A percentile compares a stretch with the other conserved stretches of the same genome.
These are phyloP conservation scores for Rousettus leschenaultii DNA, from an alignment of 2,113 vertebrate species.

Conservation along the genomic window DNA sequence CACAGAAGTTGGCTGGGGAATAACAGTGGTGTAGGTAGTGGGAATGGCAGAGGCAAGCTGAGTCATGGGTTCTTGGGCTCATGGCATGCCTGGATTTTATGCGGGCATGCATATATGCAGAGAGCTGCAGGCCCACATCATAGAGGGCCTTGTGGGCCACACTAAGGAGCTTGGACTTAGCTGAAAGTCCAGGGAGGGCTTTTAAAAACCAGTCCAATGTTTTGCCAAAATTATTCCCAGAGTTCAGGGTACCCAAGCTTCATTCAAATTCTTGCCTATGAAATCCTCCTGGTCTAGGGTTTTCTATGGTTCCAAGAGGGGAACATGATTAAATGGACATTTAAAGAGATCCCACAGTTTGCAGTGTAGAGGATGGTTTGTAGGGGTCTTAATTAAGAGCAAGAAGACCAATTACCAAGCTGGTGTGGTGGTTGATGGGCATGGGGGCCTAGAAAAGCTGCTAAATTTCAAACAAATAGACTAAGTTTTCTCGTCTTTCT, in stretches of 20 bases:
- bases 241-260: not conserved
- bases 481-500: not conserved
- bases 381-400: not conserved
- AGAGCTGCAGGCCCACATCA: not conserved
- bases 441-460: not conserved
- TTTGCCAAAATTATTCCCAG: not conserved
- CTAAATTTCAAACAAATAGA: not conserved
- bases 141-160: not conserved
- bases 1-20: too few relatives aligned
- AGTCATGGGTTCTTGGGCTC: too few relatives aligned
- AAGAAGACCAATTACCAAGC: not conserved
- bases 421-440: not conserved
- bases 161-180: not conserved
- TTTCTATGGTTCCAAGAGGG: not conserved
- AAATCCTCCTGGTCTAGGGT: not conserved
- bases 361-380: not conserved
- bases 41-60: not conserved
- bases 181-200: not conserved
- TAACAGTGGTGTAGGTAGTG: rapidly evolving
- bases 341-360: not conserved
- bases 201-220: not conserved
- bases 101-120: not conserved
- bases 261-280: not conserved
- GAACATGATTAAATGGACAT: not conserved
- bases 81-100: not conserved